Evolutionary conservation across 2,113 vertebrate species (phyloP), one percentile per base, ranked within the genome.

Genomic region (Aphelocoma coerulescens): DNA sequence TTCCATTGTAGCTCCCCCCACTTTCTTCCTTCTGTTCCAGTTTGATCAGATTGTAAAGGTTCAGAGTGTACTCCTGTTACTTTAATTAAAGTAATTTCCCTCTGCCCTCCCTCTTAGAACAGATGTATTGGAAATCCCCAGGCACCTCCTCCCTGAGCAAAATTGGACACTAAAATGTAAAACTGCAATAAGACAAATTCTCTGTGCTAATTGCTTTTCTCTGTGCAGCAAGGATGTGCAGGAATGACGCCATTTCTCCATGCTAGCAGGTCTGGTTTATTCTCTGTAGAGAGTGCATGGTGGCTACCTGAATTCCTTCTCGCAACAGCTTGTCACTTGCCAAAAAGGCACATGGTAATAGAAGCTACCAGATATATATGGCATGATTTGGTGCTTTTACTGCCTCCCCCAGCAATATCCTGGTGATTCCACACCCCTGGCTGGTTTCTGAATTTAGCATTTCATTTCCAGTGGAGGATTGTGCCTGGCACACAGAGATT

Each of bases 41-140:
- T 94, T 79, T 97, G 88, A 97, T 95, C 93, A 95, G 75, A 94
- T 24, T 89, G 62, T 88, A 91, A 74, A 93, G n/a, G 86, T 92
- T 96, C 71, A 91, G 93, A 92, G 84, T 52, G 35, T 81, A 85
- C n/a, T 92, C 37, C 88, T 78, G 82, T 95, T 95, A 95, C 75
- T 94, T 96, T 88, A 96, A 96, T 97, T 96, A 89, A 97, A 95
- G 71, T 69, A 15, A 72, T 93, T 89, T 92, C 72, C 95, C 89
- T 92, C 77, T 90, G 54, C 85, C 82, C 66, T 91, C 51, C 43
- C 37, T 69, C 68, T 77, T 86, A 75, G 74, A 95, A 86, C 88
- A 96, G 87, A 93, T 86, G 83, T 72, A 79, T 76, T 91, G 92
- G 91, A 95, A 96, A 95, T 95, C 93, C 95, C 91, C 62, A 79